These are phyloP conservation scores for Pseudococcus viburni DNA, from an alignment of 2,888 invertebrate genomes.

Conservation along the genomic window DNA sequence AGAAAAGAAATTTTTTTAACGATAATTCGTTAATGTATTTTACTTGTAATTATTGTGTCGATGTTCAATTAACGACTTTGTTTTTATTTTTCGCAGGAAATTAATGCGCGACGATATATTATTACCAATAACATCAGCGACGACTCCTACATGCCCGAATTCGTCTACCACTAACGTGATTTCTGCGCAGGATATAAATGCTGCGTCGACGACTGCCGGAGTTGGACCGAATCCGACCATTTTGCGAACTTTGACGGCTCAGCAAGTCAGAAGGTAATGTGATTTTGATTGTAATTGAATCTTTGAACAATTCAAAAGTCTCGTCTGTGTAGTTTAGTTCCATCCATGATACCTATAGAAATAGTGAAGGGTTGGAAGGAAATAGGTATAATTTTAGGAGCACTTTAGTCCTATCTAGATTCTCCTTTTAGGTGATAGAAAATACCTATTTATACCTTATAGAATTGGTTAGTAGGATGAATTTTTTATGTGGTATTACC, in stretches of 20 bases:
- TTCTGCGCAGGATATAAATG: slow-evolving; percentile 10
- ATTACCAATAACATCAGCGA: slow-evolving; percentile 40
- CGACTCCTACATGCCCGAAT: slow-evolving; percentile 23
- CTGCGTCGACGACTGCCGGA: slow-evolving; percentile 29
- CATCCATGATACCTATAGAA: not conserved
- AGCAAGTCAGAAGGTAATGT: slow-evolving; percentile 29
- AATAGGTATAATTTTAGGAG: too few relatives aligned
- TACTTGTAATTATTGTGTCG: not conserved
- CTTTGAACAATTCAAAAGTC: too few relatives aligned
- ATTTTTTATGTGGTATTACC: not conserved
- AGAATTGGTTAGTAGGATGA: too few relatives aligned
- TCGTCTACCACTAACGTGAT: slow-evolving; percentile 20
- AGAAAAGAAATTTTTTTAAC: not conserved
- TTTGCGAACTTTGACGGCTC: slow-evolving; percentile 25
- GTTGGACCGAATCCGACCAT: slow-evolving; percentile 10
- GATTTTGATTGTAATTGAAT: not conserved
- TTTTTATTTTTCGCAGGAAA: slow-evolving; percentile 44
- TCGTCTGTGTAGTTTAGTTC: not conserved
- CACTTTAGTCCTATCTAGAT: too few relatives aligned
- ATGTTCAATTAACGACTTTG: not conserved
- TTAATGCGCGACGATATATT: slow-evolving; percentile 59
- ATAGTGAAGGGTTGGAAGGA: not conserved
- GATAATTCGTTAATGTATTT: slow-evolving; percentile 23
- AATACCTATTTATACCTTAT: too few relatives aligned
- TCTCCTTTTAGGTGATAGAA: too few relatives aligned